Evolutionary conservation across 2,888 invertebrate genomes (phyloP), one percentile per base, ranked within the genome.

Genomic region (Iselma pallidipennis): DNA sequence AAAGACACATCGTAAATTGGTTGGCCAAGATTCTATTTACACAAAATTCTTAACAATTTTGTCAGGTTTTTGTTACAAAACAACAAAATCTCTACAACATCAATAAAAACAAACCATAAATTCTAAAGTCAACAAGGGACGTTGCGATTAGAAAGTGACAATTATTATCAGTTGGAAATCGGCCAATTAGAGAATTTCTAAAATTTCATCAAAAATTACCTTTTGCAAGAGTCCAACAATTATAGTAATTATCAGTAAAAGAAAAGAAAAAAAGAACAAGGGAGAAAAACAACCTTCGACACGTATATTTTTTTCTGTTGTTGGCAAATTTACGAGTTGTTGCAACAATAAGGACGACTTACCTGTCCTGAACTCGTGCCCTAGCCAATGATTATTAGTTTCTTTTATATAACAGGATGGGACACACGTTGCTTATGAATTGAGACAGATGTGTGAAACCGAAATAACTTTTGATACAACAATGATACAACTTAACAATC

Each of bases 71-170:
- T 37, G 4, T 26, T 54, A 23, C 31, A 55, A 59, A 51, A 60
- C 55, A 55, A 67, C 63, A 66, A 58, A 63, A 60, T 59, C 58
- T 68, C 64, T 68, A 59, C 57, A 67, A 56, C 49, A 59, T 68
- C 69, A 71, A 69, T 71, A 71, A 73, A 73, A 73, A 73, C 73
- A 73, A 73, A 73, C 66, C 73, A 68, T 73, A 73, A 73, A 73
- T 65, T 65, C 16, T 16, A 7, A 16, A 16, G 16, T 16, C 16
- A 16, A 16, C 16, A 37, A 31, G 31, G n/a, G 4, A 10, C 12
- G n/a, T 7, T 16, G 7, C 2, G 4, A 7, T 21, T 42, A 21
- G 42, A 42, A 42, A 42, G 21, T 42, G 12, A 10, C 19, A 42
- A 42, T 42, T 42, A 21, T n/a, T n/a, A n/a, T n/a, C n/a, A 12